phyloP scores from a whole-genome alignment of 2,888 invertebrate genomes.

The Ceraclea dissimilis region DNA sequence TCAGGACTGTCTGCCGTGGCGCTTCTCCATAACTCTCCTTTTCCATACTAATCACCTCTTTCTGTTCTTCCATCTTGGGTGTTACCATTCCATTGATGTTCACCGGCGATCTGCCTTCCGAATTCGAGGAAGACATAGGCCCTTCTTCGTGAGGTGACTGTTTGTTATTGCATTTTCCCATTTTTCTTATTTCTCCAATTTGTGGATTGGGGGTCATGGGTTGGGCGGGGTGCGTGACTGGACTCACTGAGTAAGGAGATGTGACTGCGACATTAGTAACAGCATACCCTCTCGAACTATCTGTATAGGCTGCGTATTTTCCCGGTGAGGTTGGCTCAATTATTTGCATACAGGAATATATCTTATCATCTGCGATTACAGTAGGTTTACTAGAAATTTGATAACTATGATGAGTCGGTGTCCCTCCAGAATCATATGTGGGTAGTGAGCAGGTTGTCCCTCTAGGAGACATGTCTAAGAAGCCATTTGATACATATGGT shows the following conservation, averaged over 20 bases:
- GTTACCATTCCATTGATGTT: slow-evolving; percentile 46
- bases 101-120: slow-evolving; percentile 57
- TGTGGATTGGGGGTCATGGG: slow-evolving; percentile 32
- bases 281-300: slow-evolving; percentile 47
- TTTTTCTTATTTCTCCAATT: slow-evolving; percentile 24
- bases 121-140: slow-evolving; percentile 39
- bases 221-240: slow-evolving; percentile 40
- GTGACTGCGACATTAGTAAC: slow-evolving; percentile 43
- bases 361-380: slow-evolving; percentile 45
- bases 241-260: slow-evolving; percentile 44
- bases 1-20: slow-evolving; percentile 82
- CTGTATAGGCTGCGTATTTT: slow-evolving; percentile 49
- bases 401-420: slow-evolving; percentile 45
- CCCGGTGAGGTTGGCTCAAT: slow-evolving; percentile 52
- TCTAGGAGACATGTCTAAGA: slow-evolving; percentile 67
- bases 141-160: slow-evolving; percentile 31
- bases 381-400: slow-evolving; percentile 40
- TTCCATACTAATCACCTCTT: slow-evolving; percentile 29
- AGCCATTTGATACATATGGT: slow-evolving; percentile 72
- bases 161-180: slow-evolving; percentile 27
- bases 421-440: slow-evolving; percentile 47
- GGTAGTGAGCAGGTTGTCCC: slow-evolving; percentile 52
- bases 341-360: slow-evolving; percentile 54
- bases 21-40: slow-evolving; percentile 44
- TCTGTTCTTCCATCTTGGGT: slow-evolving; percentile 55